phyloP scores from a whole-genome alignment of 2,797 vertebrate genomes.

The Sebastes iracundus region DNA sequence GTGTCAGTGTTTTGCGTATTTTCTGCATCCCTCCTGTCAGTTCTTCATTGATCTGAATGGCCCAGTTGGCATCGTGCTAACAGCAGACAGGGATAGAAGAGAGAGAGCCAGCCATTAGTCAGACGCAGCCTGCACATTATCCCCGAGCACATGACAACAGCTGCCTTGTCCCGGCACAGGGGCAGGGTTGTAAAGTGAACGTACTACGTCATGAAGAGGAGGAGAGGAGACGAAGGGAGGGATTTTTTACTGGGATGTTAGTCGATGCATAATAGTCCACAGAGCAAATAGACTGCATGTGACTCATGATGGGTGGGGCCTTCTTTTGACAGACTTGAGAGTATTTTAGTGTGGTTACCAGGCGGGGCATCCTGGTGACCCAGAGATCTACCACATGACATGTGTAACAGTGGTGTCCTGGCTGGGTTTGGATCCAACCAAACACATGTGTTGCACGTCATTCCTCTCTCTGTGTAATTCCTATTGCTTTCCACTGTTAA shows the following conservation, averaged over 20 bases:
- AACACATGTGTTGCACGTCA: constrained; percentile 7
- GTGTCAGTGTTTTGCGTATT: constrained; percentile 28
- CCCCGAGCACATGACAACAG: constrained; percentile 76
- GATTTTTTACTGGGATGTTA: constrained; percentile 65
- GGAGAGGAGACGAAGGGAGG: constrained; percentile 58
- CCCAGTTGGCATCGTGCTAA: constrained; percentile 63
- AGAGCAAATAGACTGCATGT: constrained; percentile 73
- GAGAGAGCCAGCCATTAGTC: constrained; percentile 66
- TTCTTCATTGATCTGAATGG: constrained; percentile 59
- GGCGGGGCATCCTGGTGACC: constrained; percentile 19
- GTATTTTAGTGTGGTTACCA: constrained; percentile 56
- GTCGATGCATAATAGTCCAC: constrained; percentile 75
- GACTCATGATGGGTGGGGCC: constrained; percentile 73
- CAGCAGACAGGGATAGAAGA: constrained; percentile 60
- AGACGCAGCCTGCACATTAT: constrained; percentile 67
- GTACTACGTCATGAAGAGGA: constrained; percentile 61
- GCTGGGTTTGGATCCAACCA: constrained; percentile 18
- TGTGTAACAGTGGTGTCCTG: constrained; percentile 1
- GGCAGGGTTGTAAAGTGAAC: constrained; percentile 56
- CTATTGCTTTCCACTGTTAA: neutral
- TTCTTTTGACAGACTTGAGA: constrained; percentile 54
- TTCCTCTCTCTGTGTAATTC: neutral
- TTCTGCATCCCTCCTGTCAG: constrained; percentile 45
- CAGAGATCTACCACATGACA: neutral
- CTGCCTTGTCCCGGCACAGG: constrained; percentile 75